phyloP scores from a whole-genome alignment of 2,797 vertebrate genomes.

The Lutjanus campechanus region DNA sequence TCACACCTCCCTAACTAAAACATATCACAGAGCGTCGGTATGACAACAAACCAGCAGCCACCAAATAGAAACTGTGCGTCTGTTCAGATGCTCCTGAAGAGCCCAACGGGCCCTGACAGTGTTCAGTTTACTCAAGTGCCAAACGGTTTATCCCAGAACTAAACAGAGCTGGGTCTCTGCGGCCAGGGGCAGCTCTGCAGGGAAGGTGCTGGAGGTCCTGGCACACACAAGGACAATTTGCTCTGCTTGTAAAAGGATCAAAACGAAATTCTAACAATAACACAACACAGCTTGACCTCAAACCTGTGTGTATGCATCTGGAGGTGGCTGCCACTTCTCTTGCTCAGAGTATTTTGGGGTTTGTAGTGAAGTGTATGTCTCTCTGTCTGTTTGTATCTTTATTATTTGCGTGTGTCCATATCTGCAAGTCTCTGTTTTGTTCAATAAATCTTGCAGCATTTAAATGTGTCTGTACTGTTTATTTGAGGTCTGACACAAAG shows the following conservation, averaged over 20 bases:
- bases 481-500: slow-evolving; percentile 37
- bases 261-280: slow-evolving; percentile 31
- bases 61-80: slow-evolving; percentile 26
- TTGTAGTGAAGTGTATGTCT: neutral
- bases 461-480: slow-evolving; percentile 37
- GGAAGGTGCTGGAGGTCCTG: slow-evolving; percentile 29
- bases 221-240: slow-evolving; percentile 30
- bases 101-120: slow-evolving; percentile 25
- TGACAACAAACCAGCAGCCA: slow-evolving; percentile 31
- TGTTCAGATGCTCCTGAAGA: slow-evolving; percentile 36
- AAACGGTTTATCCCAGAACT: slow-evolving; percentile 74
- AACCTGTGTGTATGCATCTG: slow-evolving; percentile 31
- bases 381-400: slow-evolving; percentile 12
- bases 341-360: neutral
- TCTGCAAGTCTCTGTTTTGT: slow-evolving; percentile 15
- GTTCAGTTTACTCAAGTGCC: slow-evolving; percentile 73
- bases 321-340: neutral
- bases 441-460: slow-evolving; percentile 23
- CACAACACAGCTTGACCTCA: slow-evolving; percentile 30
- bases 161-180: slow-evolving; percentile 73
- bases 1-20: neutral
- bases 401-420: neutral
- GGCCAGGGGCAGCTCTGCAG: slow-evolving; percentile 44
- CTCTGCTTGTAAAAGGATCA: slow-evolving; percentile 66
- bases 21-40: neutral